A percentile compares a stretch with the other conserved stretches of the same genome.
phyloP scores from a whole-genome alignment of 2,113 vertebrate species.

The Notothenia rossii region DNA sequence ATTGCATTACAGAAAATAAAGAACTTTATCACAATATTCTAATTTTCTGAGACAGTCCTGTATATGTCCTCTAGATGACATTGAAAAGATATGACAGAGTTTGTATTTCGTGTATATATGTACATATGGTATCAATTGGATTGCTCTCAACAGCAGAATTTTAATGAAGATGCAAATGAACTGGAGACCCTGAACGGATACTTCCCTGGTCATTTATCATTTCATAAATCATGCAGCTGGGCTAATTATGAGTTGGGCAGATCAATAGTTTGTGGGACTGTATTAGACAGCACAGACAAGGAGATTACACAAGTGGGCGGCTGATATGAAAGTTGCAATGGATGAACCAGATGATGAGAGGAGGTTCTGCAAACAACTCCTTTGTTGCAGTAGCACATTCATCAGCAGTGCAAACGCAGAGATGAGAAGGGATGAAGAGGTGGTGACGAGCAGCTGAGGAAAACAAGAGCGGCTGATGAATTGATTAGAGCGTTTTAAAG shows the following conservation, averaged over 20 bases:
- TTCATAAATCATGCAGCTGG: constrained; percentile 40
- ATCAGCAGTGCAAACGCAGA: constrained; percentile 35
- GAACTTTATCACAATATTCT: too few species aligned
- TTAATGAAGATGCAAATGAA: constrained; percentile 26
- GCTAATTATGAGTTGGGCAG: constrained; percentile 39
- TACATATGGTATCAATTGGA: not conserved
- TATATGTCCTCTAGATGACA: not conserved
- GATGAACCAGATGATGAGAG: constrained; percentile 44
- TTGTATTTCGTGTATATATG: not conserved
- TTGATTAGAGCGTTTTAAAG: constrained; percentile 68
- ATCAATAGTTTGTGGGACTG: constrained; percentile 50
- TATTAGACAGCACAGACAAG: constrained; percentile 38
- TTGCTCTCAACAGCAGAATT: not conserved
- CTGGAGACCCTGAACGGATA: not conserved
- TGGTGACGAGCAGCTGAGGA: constrained; percentile 71
- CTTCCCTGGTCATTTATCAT: constrained; percentile 23
- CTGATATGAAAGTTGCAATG: constrained; percentile 46
- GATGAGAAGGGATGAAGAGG: constrained; percentile 68
- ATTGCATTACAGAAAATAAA: too few species aligned
- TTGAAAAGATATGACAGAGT: constrained; percentile 6
- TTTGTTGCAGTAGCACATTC: constrained; percentile 46
- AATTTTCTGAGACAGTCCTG: too few species aligned
- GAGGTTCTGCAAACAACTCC: constrained; percentile 38
- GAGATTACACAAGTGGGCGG: constrained; percentile 26
- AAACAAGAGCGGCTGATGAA: constrained; percentile 79